A percentile compares a stretch with the other conserved stretches of the same genome.
Conservation (phyloP, 2,113 vertebrate species). For the Rhinopithecus roxellana region DNA sequence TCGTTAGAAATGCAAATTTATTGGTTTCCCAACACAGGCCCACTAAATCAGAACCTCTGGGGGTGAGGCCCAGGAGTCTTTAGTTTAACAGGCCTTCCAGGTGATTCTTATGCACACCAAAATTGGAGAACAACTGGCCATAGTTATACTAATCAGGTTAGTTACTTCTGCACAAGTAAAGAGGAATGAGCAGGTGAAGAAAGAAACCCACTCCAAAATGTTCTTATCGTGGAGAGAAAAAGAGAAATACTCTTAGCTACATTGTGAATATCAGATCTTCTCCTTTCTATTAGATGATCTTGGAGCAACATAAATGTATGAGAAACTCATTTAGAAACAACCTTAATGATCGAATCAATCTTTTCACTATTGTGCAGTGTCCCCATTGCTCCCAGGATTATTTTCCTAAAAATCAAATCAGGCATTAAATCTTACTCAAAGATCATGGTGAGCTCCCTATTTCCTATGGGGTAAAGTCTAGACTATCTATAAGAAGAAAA, state of each 20-base stretch:
- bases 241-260: background rate
- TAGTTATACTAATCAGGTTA: background rate
- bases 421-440: background rate
- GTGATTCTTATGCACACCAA: background rate
- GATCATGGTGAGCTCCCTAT: too few relatives aligned
- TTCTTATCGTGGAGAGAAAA: background rate
- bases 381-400: background rate
- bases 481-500: background rate
- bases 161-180: background rate
- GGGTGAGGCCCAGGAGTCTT: accelerated
- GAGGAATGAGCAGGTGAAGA: background rate
- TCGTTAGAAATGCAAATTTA: background rate
- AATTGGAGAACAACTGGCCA: background rate
- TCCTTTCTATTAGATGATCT: background rate
- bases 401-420: background rate
- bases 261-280: background rate
- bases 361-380: background rate
- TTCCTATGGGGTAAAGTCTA: background rate
- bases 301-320: background rate
- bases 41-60: background rate
- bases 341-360: background rate
- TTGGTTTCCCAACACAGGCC: background rate
- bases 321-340: background rate
- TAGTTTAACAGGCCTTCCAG: accelerated
- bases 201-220: background rate